These are phyloP conservation scores for Fragum whitleyi DNA, from an alignment of 2,888 invertebrate genomes.

Conservation along the genomic window DNA sequence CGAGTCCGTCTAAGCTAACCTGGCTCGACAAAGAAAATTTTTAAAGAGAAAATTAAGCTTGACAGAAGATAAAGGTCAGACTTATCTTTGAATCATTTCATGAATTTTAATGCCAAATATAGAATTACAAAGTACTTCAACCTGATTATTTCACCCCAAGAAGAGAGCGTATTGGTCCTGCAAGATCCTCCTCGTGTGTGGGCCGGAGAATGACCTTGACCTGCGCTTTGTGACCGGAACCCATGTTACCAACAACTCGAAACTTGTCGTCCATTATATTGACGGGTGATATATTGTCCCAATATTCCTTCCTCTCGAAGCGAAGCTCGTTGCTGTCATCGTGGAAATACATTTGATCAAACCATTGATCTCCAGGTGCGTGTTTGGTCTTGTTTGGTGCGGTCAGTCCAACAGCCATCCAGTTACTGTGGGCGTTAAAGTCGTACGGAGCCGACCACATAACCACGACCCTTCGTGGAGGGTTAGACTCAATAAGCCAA, in stretches of 20 bases:
- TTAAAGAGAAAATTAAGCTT: no score
- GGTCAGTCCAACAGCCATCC: constrained; percentile 48
- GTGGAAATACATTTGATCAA: constrained; percentile 44
- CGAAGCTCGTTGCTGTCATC: constrained; percentile 3
- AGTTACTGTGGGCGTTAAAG: constrained; percentile 46
- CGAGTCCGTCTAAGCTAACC: no score
- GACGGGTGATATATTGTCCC: constrained; percentile 14
- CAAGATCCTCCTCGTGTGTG: constrained; percentile 21
- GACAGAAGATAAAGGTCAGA: no score
- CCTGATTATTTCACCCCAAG: background rate
- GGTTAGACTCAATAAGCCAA: constrained; percentile 41
- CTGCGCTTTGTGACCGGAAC: constrained; percentile 44
- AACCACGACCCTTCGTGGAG: constrained; percentile 37
- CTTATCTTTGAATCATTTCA: no score
- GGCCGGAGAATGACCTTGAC: constrained; percentile 44
- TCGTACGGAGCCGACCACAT: constrained; percentile 59
- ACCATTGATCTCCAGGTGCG: constrained; percentile 19
- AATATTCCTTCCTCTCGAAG: constrained; percentile 24
- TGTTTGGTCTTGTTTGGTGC: background rate
- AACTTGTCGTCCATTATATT: constrained; percentile 29
- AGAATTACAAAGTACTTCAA: no score
- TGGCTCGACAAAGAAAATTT: no score
- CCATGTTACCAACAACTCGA: constrained; percentile 41
- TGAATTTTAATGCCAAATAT: no score
- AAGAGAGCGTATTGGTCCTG: constrained; percentile 22